Base-by-base conservation (phyloP, 2,797 vertebrate species). In the Rhinella marina region DNA sequence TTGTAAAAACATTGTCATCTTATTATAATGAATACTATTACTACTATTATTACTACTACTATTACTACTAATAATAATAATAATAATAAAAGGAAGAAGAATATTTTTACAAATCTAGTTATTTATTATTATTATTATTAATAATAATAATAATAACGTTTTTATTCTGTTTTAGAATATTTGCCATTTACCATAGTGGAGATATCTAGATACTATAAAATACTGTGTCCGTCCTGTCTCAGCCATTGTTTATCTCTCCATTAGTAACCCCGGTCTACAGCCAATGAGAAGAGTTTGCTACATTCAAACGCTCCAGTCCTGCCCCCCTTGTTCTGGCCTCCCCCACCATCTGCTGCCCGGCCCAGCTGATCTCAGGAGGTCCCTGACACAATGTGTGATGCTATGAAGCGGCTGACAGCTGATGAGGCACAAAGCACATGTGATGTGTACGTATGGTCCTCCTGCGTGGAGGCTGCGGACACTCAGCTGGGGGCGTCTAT, bases 241-340 rank as follows among this genome's bases (percentile, higher is more conserved):
- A 59, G 57, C 21, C 48, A 13, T 13, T 54, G 48, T 52, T 11
- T 14, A 13, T 27, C 64, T 4, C 64, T 66, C 8, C 6, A 27
- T 27, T 25, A 66, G 25, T 25, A 7, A 0, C 57, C 57, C 17
- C n/a, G 19, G 8, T 64, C 66, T 25, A 3, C 66, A 73, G 2
- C 85, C 85, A 86, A 81, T 86, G 64, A 73, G 76, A 4, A 50
- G 8, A 7, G 2, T 3, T 16, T 73, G 85, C 66, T 73, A 50
- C 48, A 19, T 86, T 86, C 27, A 86, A 86, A 86, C 64, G 16
- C 57, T 13, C 78, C 13, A 81, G 81, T 61, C 64, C 54, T 23
- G 2, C 3, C 61, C 56, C 19, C 6, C 29, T 52, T 25, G 23
- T 64, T 59, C 52, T 29, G 57, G 48, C 50, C 23, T 56, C 3